A percentile compares a stretch with the other conserved stretches of the same genome.
These are phyloP conservation scores for Sphaerophoria rueppellii DNA, from an alignment of 2,888 invertebrate genomes.

Conservation along the genomic window DNA sequence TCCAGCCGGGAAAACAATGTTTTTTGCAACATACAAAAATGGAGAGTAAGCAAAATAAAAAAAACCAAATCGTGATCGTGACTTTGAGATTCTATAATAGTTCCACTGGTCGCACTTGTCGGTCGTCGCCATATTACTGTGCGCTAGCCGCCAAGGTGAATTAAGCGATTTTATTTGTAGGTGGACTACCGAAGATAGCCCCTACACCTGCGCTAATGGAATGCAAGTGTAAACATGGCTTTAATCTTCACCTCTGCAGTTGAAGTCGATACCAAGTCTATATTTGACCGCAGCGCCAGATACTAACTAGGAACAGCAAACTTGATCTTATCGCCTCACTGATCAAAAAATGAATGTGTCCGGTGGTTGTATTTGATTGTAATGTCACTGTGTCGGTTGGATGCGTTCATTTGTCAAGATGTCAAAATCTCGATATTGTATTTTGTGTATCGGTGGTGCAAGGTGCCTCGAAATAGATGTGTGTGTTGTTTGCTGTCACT, in stretches of 20 bases:
- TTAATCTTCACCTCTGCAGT: constrained; percentile 36
- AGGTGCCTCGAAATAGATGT: constrained; percentile 17
- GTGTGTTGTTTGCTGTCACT: constrained; percentile 8
- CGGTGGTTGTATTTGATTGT: constrained; percentile 18
- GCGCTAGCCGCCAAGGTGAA: constrained; percentile 14
- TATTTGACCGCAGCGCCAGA: not conserved
- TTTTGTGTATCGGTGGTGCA: constrained; percentile 8
- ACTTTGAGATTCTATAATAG: constrained; percentile 44
- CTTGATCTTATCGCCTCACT: constrained; percentile 17
- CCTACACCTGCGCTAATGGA: constrained; percentile 65
- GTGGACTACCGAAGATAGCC: constrained; percentile 66
- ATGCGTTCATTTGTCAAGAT: constrained; percentile 41
- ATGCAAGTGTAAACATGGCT: constrained; percentile 60
- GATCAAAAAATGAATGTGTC: constrained; percentile 31
- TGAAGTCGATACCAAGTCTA: constrained; percentile 40
- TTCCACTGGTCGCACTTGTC: constrained; percentile 9
- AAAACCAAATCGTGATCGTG: constrained; percentile 66
- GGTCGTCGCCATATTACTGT: not conserved
- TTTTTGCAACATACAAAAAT: not conserved
- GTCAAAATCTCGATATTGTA: constrained; percentile 11
- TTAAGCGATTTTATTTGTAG: constrained; percentile 64
- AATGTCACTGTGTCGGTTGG: constrained; percentile 7
- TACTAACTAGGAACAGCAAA: constrained; percentile 1
- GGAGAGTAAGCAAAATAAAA: not conserved
- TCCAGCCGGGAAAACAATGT: constrained; percentile 32